A percentile compares a stretch with the other conserved stretches of the same genome.
phyloP scores from a whole-genome alignment of 2,113 vertebrate genomes.

The Pitta sordida region DNA sequence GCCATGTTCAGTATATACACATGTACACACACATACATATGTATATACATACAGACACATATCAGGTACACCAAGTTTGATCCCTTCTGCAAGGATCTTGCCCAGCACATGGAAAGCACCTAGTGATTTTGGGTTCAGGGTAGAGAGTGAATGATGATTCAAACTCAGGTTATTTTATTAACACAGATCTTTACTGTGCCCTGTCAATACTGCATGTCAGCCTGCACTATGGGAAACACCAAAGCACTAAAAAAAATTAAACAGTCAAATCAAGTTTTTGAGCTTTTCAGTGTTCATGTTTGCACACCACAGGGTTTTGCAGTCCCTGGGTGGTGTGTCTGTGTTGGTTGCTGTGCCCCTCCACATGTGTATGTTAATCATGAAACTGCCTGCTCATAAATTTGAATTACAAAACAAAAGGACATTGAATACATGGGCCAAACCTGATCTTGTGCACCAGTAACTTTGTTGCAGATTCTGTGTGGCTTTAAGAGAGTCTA shows the following conservation, averaged over 20 bases:
- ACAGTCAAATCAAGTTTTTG: background rate
- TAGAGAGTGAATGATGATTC: background rate
- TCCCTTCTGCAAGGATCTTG: background rate
- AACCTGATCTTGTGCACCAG: background rate
- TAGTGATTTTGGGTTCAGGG: background rate
- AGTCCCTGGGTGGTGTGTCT: background rate
- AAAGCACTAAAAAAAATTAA: background rate
- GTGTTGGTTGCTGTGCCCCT: background rate
- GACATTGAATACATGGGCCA: background rate
- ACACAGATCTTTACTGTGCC: background rate
- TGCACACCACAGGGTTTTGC: background rate
- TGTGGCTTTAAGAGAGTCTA: background rate
- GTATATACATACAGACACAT: background rate
- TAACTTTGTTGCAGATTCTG: background rate
- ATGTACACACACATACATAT: background rate
- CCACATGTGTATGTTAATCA: background rate
- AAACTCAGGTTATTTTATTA: background rate
- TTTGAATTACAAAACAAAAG: background rate
- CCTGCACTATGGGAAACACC: background rate
- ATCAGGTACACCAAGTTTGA: background rate
- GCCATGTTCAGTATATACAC: background rate
- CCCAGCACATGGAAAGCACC: background rate
- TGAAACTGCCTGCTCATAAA: background rate
- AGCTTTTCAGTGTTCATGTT: background rate
- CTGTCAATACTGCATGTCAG: background rate